Evolutionary conservation across 2,888 invertebrate species (phyloP), one percentile per base, ranked within the genome.

Genomic region (Orchestes rusci): DNA sequence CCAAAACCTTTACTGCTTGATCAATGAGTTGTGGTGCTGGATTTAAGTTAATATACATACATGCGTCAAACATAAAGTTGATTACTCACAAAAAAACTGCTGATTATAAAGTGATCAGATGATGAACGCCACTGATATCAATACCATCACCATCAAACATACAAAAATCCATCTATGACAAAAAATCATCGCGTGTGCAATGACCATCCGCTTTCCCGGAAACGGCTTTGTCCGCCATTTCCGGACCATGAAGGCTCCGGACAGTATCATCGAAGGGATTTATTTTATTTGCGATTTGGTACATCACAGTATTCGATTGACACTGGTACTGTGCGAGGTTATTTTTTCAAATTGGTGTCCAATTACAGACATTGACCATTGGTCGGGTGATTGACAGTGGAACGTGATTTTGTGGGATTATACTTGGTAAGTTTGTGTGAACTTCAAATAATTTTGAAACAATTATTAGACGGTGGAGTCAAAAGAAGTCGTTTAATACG

Each of bases 181-280:
- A 37, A 34, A 38, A 32, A 37, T 19, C 12, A 39, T 45, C 35
- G 39, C 43, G 50, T 46, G 45, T 40, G 39, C 47, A 41, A 39
- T 41, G 44, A 40, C 41, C 39, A 39, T 41, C 16, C 28, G 45
- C 43, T 51, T 48, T 49, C 51, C 51, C 48, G 51, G 48, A 51
- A 51, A 43, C 23, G 23, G 43, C 45, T 46, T 48, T 49, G 48
- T 45, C 43, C 51, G 7, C 43, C 18, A 36, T 20, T 51, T 51
- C 51, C 51, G 51, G 45, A 32, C 43, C 16, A 32, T 45, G 45
- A 49, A 48, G 49, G 49, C 49, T 45, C 49, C 40, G 45, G 41
- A 43, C 23, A 16, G 34, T 38, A 30, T 23, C 40, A 23, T 20
- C 39, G 20, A 44, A 40, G 45, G 45, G 41, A 41, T 10, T 29